These are phyloP conservation scores for Elysia chlorotica DNA, from an alignment of 1,140 invertebrate species.

Conservation along the genomic window DNA sequence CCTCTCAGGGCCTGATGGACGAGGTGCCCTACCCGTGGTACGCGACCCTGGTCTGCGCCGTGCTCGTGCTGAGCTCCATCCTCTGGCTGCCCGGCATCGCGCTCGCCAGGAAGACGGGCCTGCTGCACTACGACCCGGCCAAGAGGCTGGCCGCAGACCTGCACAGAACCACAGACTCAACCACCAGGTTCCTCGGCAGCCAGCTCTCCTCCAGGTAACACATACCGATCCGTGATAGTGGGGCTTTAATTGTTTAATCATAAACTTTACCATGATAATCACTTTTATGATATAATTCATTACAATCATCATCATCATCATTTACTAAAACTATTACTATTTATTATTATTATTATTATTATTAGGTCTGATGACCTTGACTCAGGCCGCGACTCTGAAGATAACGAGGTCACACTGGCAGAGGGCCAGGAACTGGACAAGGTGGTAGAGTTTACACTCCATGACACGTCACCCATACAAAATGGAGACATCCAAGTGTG, in stretches of 20 bases:
- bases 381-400: conserved; percentile 39
- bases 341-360: too few species aligned
- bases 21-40: conserved; percentile 44
- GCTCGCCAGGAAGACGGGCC: conserved; percentile 36
- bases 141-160: conserved; percentile 37
- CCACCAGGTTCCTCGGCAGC: conserved; percentile 36
- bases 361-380: conserved; percentile 29
- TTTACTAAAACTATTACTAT: too few species aligned
- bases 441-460: too few species aligned
- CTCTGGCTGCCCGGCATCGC: conserved; percentile 49
- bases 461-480: too few species aligned
- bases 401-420: conserved; percentile 6
- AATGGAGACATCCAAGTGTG: not conserved
- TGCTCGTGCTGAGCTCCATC: conserved; percentile 41
- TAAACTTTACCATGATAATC: too few species aligned
- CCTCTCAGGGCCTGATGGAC: conserved; percentile 35
- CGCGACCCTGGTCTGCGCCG: conserved; percentile 32
- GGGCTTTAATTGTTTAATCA: too few species aligned
- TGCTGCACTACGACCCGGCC: conserved; percentile 34
- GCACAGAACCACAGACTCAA: conserved; percentile 38
- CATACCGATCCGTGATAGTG: too few species aligned
- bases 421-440: not conserved
- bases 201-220: conserved; percentile 21
- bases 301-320: too few species aligned
- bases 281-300: too few species aligned